These are phyloP conservation scores for Hydroisotoma schaefferi DNA, from an alignment of 2,888 invertebrate species.

Conservation along the genomic window DNA sequence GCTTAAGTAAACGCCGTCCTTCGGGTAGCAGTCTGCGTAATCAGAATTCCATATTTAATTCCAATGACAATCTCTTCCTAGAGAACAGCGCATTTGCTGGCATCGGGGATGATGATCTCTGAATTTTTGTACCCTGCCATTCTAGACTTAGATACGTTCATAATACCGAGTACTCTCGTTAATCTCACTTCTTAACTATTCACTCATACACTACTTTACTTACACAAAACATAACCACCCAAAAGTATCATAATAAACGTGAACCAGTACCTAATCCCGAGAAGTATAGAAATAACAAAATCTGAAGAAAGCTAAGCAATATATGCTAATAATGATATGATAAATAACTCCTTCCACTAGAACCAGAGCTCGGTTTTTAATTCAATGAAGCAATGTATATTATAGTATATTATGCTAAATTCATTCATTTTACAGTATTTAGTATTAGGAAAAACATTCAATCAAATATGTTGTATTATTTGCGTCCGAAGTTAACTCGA, in stretches of 20 bases:
- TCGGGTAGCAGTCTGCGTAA: conserved; percentile 42
- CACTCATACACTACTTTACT: too few relatives aligned
- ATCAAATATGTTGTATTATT: too few relatives aligned
- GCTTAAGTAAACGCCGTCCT: conserved; percentile 43
- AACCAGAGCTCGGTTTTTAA: neutral
- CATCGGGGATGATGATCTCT: conserved; percentile 86
- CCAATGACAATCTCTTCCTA: conserved; percentile 52
- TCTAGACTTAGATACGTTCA: too few relatives aligned
- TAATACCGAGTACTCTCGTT: too few relatives aligned
- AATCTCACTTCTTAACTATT: too few relatives aligned
- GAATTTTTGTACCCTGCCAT: too few relatives aligned
- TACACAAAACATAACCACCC: neutral
- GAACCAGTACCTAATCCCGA: neutral
- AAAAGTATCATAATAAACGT: neutral
- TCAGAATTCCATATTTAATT: conserved; percentile 41
- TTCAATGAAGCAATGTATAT: neutral
- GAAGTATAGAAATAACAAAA: neutral
- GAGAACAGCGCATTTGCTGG: conserved; percentile 92
- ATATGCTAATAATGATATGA: neutral
- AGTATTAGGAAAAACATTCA: too few relatives aligned
- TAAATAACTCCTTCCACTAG: neutral
- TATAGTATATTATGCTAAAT: neutral
- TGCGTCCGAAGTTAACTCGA: too few relatives aligned
- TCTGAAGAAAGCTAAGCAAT: too few relatives aligned
- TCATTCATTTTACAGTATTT: neutral